Evolutionary conservation across 1,140 invertebrate genomes (phyloP).

Genomic region (Euborellia annulipes): DNA sequence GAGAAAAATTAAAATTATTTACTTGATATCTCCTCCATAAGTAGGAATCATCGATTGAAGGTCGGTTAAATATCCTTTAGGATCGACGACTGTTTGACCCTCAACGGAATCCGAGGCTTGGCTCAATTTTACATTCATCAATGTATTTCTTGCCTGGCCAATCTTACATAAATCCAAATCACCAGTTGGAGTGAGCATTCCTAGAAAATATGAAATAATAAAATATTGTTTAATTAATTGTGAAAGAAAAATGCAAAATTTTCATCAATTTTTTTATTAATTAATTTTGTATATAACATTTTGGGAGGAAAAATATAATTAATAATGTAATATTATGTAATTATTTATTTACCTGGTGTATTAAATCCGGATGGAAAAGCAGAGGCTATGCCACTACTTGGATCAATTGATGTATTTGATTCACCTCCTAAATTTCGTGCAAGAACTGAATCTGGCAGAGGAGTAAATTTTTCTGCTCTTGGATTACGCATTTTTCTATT

Average conservation of each 20-base stretch:
- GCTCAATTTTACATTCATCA: constrained; percentile 98
- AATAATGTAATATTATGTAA: no score
- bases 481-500: constrained; percentile 95
- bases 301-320: no score
- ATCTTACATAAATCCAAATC: constrained; percentile 98
- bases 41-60: constrained; percentile 97
- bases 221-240: no score
- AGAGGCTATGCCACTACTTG: constrained; percentile 64
- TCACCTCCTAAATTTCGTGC: constrained; percentile 78
- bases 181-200: constrained; percentile 57
- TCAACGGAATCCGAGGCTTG: constrained; percentile 97
- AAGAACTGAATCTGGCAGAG: constrained; percentile 92
- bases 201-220: constrained; percentile 19
- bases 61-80: constrained; percentile 97
- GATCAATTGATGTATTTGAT: constrained; percentile 64
- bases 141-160: constrained; percentile 95
- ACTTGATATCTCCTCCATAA: constrained; percentile 94
- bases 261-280: not conserved
- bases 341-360: not conserved
- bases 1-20: constrained; percentile 17
- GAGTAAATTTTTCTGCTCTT: constrained; percentile 90
- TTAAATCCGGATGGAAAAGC: constrained; percentile 44
- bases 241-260: no score
- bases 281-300: no score
- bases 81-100: constrained; percentile 98